Conservation (phyloP, 1,140 invertebrate genomes). For the Calliopsis andreniformis region DNA sequence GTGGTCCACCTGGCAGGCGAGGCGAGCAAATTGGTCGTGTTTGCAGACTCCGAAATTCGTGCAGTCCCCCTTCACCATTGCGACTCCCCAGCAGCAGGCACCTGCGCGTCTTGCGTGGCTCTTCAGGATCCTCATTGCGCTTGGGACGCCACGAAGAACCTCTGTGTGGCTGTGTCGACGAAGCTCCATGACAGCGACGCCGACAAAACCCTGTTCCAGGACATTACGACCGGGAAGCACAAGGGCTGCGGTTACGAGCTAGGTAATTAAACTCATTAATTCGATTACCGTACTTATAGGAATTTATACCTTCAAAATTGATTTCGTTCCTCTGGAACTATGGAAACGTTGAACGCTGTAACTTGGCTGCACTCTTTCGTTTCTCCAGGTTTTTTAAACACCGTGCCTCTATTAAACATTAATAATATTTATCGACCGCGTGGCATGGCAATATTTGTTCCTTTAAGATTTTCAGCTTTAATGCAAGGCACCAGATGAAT, state of each 20-base stretch:
- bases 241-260: slow-evolving; percentile 85
- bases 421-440: neutral
- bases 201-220: slow-evolving; percentile 86
- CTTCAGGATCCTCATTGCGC: slow-evolving; percentile 99
- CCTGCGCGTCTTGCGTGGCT: slow-evolving; percentile 91
- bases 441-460: neutral
- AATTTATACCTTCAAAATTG: neutral
- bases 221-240: slow-evolving; percentile 86
- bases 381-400: neutral
- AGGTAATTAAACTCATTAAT: slow-evolving; percentile 63
- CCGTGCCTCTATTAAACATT: neutral
- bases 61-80: slow-evolving; percentile 95
- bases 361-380: slow-evolving; percentile 25
- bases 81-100: slow-evolving; percentile 79
- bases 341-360: slow-evolving; percentile 9
- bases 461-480: neutral
- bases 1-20: slow-evolving; percentile 80
- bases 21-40: slow-evolving; percentile 91
- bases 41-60: slow-evolving; percentile 93
- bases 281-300: neutral
- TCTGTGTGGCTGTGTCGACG: slow-evolving; percentile 87
- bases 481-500: too few species aligned
- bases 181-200: slow-evolving; percentile 86
- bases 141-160: slow-evolving; percentile 91
- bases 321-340: neutral